Base-by-base conservation (phyloP, 1,140 invertebrate genomes). In the Drusus annulatus region DNA sequence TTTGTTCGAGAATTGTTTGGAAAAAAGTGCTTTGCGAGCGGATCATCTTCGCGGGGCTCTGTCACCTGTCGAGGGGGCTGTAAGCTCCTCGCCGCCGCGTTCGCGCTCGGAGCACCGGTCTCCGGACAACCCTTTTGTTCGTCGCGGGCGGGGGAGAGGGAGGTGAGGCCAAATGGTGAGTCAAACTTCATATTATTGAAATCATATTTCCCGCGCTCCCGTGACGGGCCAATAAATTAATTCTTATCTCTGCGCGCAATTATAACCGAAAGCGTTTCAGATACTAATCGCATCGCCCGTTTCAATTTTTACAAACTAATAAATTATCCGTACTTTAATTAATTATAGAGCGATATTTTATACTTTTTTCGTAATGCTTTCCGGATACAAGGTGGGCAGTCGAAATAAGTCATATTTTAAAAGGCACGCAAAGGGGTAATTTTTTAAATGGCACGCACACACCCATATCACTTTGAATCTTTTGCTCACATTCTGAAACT, bases 371-470 rank as follows among this genome's bases (percentile, higher is more conserved):
- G 54, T 56, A 74, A 74, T 28, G 52, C 21, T 54, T 54, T 74
- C 69, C 69, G 69, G 69, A 74, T 74, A 74, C 52, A n/a, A n/a
- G 51, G 17, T 28, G 23, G 69, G 54, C 69, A 74, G 69, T 23
- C 51, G 52, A 74, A 74, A 74, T 74, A 74, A 74, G 69, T 56
- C 17, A 74, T 74, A 74, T 74, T 74, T 74, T 74, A 54, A 74
- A 74, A 25, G 69, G 25, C 69, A 74, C 69, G 69, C 69, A 21
- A 74, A 74, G 21, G 52, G 69, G 51, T 74, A 21, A 74, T 74
- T 74, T 74, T 74, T 74, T 74, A 74, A 74, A 74, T 28, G 56
- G 51, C 69, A 74, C 69, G 69, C 69, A 74, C 21, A 50, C 28
- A 50, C 2, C n/a, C n/a, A 28, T 25, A 65, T 28, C n/a, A 65